Base-by-base conservation (phyloP, 2,888 invertebrate species). In the Tridacna crocea region DNA sequence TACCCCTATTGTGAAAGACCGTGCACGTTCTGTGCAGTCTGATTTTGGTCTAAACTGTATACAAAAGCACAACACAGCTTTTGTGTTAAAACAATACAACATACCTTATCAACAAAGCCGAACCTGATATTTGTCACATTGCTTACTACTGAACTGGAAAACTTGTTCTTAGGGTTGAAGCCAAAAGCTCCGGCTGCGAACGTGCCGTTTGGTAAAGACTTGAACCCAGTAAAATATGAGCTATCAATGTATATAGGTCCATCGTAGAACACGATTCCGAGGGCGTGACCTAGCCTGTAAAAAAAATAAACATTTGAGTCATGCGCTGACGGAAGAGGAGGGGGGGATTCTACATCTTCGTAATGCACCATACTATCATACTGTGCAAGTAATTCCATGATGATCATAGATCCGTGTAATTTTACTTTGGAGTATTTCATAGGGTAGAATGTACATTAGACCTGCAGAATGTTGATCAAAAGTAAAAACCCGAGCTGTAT, bases 81-180 rank as follows among this genome's bases (percentile, higher is more conserved):
- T 36, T 2, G 36, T 2, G 36, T 36, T 36, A 36, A 36, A 36
- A 8, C 8, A 36, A 8, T 36, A 4, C 61, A 22, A 66, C 74
- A 26, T 80, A 83, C 83, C 75, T 60, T 61, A 27, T 83, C 83
- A 13, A 75, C 58, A 77, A 83, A 83, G 6, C 83, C 83, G 47
- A 80, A 83, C 65, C 80, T 70, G 24, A 83, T 77, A 60, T 83
- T 75, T 4, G 74, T 77, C 0, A 78, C 77, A 24, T 65, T 77
- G 27, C 83, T 83, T 11, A 60, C 68, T 3, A 83, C 72, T 1
- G 83, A 77, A n/a, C 72, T 77, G 22, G 68, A 36, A 48, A 79
- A 77, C 51, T 75, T 80, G 22, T 75, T 75, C 13, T 75, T 63
- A 0, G 80, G 77, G 19, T 77, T 74, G 58, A 83, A 83, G 8